Evolutionary conservation across 2,888 invertebrate species (phyloP), one percentile per base, ranked within the genome.

Genomic region (Theretra japonica): DNA sequence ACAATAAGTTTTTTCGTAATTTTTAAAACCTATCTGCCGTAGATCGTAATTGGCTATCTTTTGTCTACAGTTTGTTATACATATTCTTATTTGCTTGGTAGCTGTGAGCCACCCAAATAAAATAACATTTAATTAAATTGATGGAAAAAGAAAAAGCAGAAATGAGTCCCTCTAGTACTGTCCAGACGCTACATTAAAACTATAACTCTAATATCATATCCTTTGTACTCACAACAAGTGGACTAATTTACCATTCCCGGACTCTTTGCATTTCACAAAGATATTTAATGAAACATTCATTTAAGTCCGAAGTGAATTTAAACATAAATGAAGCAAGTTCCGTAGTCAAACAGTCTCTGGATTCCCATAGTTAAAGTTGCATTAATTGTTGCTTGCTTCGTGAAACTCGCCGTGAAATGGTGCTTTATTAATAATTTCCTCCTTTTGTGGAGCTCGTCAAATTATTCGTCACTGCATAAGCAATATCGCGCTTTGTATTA

Each of bases 361-460:
- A 80, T 80, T 83, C 82, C 77, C 82, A 81, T 77, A 80, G 77
- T 83, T 80, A 80, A 82, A 83, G 74, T 83, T 83, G 77, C 75
- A 83, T 82, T 83, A 80, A 83, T 84, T 85, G 83, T 79, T 73
- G 75, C 78, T 77, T 72, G 74, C 48, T 59, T 68, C 60, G 50
- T 50, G 30, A 58, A 68, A 53, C 72, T 48, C 41, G 60, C 65
- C 41, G 48, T 65, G 41, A 65, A 65, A 65, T 48, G 23, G 58
- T 23, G 65, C 65, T 65, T 65, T 65, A 65, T 65, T 65, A 23
- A 65, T 65, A 65, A 65, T 65, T 65, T 65, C 21, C 17, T 48
- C 48, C 65, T 65, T 65, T 65, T 65, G 65, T 65, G 41, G 11
- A 28, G 11, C 60, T 65, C 65, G 17, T 65, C 65, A 65, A 65